phyloP scores from a whole-genome alignment of 2,797 vertebrate genomes.

The Periparus ater region DNA sequence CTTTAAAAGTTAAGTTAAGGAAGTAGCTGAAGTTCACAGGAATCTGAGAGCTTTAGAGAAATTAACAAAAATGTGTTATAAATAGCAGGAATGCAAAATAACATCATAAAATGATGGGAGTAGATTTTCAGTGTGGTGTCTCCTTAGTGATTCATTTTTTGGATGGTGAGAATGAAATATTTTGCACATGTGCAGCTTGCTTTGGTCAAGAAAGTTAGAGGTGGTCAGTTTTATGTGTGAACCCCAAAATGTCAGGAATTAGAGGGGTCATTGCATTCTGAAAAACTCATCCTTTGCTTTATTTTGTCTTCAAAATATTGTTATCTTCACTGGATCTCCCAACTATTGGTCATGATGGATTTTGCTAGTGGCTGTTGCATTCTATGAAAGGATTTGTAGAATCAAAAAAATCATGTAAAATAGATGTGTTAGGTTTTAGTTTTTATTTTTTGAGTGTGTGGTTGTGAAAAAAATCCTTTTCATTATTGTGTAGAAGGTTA shows the following conservation, averaged over 20 bases:
- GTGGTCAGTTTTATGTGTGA: rapidly evolving
- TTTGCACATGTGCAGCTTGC: rapidly evolving
- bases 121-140: neutral
- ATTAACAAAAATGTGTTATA: neutral
- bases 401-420: neutral
- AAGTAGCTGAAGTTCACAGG: neutral
- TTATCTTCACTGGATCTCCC: neutral
- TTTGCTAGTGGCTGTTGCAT: neutral
- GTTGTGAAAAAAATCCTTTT: neutral
- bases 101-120: neutral
- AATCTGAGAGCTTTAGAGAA: neutral
- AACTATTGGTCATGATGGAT: rapidly evolving
- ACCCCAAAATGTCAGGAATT: neutral
- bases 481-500: neutral
- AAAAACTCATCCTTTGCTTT: neutral
- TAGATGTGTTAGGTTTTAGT: neutral
- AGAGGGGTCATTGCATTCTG: neutral
- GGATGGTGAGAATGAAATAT: neutral
- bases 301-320: neutral
- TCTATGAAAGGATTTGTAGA: neutral
- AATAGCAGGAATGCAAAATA: neutral
- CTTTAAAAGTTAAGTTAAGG: neutral
- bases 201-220: neutral
- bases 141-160: neutral
- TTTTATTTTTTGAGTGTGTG: neutral